Percentiles rank a stretch among this genome's conserved stretches.
Conservation (phyloP, 2,113 vertebrate genomes). For the Syngnathus scovelli region DNA sequence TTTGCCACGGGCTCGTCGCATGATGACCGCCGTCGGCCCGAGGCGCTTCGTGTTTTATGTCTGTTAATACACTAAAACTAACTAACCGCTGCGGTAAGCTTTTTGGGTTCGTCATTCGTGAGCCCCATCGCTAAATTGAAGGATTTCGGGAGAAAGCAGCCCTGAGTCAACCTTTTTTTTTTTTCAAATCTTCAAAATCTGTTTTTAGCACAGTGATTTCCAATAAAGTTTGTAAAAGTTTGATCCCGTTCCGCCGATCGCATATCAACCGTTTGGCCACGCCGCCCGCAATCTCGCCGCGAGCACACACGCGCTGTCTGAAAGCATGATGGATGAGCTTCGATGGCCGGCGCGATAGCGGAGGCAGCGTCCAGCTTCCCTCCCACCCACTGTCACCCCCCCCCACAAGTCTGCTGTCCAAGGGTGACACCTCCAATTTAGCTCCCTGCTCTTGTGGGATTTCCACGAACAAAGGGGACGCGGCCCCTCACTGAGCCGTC, state of each 20-base stretch:
- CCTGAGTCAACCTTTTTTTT: background rate
- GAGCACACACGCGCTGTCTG: constrained; percentile 54
- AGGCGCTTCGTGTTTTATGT: constrained; percentile 17
- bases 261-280: background rate
- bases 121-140: constrained; percentile 69
- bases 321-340: constrained; percentile 83
- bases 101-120: constrained; percentile 97
- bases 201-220: background rate
- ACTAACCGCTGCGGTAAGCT: constrained; percentile 90
- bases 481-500: constrained; percentile 47
- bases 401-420: constrained; percentile 2
- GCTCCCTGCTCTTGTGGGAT: constrained; percentile 37
- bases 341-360: constrained; percentile 57
- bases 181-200: background rate
- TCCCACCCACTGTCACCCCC: constrained; percentile 32
- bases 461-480: constrained; percentile 57
- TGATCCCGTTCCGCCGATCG: background rate
- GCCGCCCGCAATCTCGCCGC: background rate
- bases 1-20: constrained; percentile 23
- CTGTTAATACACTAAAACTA: constrained; percentile 80
- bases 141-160: background rate
- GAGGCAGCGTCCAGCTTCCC: constrained; percentile 25
- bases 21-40: constrained; percentile 17
- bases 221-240: background rate
- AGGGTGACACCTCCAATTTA: constrained; percentile 66